Base-by-base conservation (phyloP, 1,140 invertebrate genomes). In the Zaprionus capensis region DNA sequence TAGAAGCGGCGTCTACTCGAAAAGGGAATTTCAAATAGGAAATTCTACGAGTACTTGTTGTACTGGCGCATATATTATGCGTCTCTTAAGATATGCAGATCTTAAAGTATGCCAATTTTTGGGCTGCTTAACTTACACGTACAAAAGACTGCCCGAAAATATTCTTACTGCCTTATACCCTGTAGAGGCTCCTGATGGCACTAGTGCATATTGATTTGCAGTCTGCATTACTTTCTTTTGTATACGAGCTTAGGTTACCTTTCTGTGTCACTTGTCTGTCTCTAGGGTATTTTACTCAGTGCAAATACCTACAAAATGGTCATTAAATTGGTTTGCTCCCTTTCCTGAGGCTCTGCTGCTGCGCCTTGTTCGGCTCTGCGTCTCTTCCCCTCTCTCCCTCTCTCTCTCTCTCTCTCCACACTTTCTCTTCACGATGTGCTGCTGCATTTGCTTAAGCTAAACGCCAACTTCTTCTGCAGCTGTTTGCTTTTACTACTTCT, bases 381-480 rank as follows among this genome's bases (percentile, higher is more conserved):
- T 55, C 26, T 22, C 24, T 26, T 2, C 36, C 41, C 2, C 9
- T 49, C 20, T 46, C 22, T 28, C n/a, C 7, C 3, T 2, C 15
- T 22, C 12, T 15, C 26, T 22, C 12, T 15, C 36, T 15, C 26
- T 22, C 12, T 15, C 36, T 58, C n/a, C 36, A 44, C 14, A n/a
- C 12, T 31, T 31, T 31, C 31, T 31, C 31, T 31, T 31, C 31
- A 31, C 31, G 31, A 31, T 31, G 22, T 41, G 31, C 41, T 63
- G 31, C 71, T 80, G 70, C 80, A 88, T 87, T 87, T 87, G 77
- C 84, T 78, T 87, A 79, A 82, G 76, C 67, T 82, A 82, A 86
- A 85, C 64, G 82, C 69, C 83, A 75, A 75, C 64, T 76, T 82
- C 82, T 80, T 68, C 41, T 58, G 80, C 83, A 83, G 84, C 68